Evolutionary conservation across 2,797 vertebrate species (phyloP).

Genomic region (Cyprinodon diabolis): DNA sequence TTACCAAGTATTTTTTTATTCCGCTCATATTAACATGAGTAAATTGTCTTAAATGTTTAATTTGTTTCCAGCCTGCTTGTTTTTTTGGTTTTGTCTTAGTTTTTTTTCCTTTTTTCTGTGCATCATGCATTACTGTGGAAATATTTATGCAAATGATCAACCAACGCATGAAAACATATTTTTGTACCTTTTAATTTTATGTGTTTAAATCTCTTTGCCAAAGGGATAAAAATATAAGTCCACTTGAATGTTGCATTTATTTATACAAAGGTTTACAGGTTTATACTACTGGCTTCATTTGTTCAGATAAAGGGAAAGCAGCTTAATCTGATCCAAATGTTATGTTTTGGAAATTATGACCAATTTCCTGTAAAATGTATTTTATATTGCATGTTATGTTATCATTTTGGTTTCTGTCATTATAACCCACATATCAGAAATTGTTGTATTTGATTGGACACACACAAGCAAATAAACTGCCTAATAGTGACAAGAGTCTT

Average conservation of each 20-base stretch:
- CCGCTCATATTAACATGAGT: neutral
- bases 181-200: slow-evolving; percentile 47
- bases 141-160: slow-evolving; percentile 13
- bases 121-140: slow-evolving; percentile 8
- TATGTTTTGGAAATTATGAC: slow-evolving; percentile 12
- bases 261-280: slow-evolving; percentile 18
- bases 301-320: slow-evolving; percentile 20
- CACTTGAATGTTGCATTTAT: neutral
- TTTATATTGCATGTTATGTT: slow-evolving; percentile 1
- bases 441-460: neutral
- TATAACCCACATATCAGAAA: neutral
- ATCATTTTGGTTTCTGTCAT: neutral
- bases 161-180: slow-evolving; percentile 54
- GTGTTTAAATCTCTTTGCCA: slow-evolving; percentile 26
- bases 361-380: slow-evolving; percentile 36
- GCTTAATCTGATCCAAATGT: slow-evolving; percentile 15
- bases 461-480: neutral
- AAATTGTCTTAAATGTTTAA: neutral
- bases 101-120: neutral
- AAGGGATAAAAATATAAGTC: slow-evolving; percentile 1
- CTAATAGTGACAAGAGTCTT: neutral
- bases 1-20: neutral
- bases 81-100: neutral
- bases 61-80: neutral
- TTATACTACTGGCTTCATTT: slow-evolving; percentile 18